Base-by-base conservation (phyloP, 2,888 invertebrate genomes). In the Abrostola triplasia region DNA sequence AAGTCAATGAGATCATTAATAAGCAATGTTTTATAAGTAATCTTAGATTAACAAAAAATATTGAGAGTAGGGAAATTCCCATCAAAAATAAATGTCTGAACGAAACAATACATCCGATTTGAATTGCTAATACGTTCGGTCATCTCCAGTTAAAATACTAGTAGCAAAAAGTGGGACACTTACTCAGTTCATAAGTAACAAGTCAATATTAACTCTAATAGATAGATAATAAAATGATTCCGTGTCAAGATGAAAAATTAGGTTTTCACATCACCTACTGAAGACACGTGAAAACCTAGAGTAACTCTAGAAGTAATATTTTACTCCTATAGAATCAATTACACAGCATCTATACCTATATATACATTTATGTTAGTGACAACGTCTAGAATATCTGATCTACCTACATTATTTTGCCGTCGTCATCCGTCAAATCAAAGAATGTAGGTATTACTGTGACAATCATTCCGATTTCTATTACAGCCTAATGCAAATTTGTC, bases 71-170 rank as follows among this genome's bases (percentile, higher is more conserved):
- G 55, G 52, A 52, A 71, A 59, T 56, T 41, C 52, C 52, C 49
- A 57, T 9, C 6, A 35, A 37, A 49, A 36, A 57, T 66, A 53
- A n/a, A n/a, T 74, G 59, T 74, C 11, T 13, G 7, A 36, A 24
- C 8, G 63, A 71, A 75, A 75, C 66, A 61, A 67, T 59, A 66
- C 48, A 58, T 51, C 4, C 13, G 36, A 70, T 70, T 59, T 55
- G 48, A 63, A 48, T 58, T 9, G 59, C 35, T 63, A 72, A 76
- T 72, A 58, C 49, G 10, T n/a, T 61, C n/a, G 35, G 37, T 13
- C 47, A 47, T 40, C 9, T 8, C 7, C 11, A 35, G 12, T 6
- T 36, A 47, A 6, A 55, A 44, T 38, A 10, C 11, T 36, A n/a
- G 4, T 40, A 52, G 12, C 35, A 52, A 55, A 61, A 61, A 51